Evolutionary conservation across 2,888 invertebrate genomes (phyloP).

Genomic region (Boloria euphrosyne): DNA sequence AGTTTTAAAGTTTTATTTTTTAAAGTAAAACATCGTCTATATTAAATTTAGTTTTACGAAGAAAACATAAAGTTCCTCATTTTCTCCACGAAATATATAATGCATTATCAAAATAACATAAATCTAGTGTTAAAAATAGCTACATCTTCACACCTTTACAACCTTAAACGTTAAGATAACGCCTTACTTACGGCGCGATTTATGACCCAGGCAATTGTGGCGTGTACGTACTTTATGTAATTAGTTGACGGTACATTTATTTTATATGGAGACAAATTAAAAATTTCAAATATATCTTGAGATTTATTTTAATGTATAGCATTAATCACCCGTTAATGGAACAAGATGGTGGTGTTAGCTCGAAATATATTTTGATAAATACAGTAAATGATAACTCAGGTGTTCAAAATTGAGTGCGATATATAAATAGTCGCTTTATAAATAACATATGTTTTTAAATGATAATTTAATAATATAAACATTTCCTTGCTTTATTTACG

Average conservation of each 20-base stretch:
- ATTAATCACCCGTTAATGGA: slow-evolving; percentile 15
- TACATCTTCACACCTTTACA: slow-evolving; percentile 30
- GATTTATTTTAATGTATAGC: slow-evolving; percentile 12
- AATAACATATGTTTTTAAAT: no score
- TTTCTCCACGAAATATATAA: neutral
- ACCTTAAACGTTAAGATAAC: slow-evolving; percentile 64
- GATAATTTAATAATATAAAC: no score
- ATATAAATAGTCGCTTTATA: no score
- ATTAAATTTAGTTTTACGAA: no score
- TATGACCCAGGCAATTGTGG: slow-evolving; percentile 50
- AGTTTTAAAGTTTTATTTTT: no score
- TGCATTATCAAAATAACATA: neutral
- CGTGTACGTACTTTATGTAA: slow-evolving; percentile 28
- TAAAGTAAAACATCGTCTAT: no score
- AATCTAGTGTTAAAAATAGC: slow-evolving; percentile 22
- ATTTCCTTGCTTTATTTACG: no score
- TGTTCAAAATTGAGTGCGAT: no score
- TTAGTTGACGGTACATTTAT: slow-evolving; percentile 12
- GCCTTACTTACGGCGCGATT: slow-evolving; percentile 52
- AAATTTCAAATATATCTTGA: slow-evolving; percentile 1
- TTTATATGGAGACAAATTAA: neutral
- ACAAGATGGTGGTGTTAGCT: neutral
- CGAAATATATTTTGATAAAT: slow-evolving; percentile 1
- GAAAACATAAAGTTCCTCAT: neutral
- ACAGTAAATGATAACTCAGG: neutral